Percentiles rank a stretch among this genome's conserved stretches.
phyloP scores from a whole-genome alignment of 2,888 invertebrate species.

The Agonopterix heracliana region DNA sequence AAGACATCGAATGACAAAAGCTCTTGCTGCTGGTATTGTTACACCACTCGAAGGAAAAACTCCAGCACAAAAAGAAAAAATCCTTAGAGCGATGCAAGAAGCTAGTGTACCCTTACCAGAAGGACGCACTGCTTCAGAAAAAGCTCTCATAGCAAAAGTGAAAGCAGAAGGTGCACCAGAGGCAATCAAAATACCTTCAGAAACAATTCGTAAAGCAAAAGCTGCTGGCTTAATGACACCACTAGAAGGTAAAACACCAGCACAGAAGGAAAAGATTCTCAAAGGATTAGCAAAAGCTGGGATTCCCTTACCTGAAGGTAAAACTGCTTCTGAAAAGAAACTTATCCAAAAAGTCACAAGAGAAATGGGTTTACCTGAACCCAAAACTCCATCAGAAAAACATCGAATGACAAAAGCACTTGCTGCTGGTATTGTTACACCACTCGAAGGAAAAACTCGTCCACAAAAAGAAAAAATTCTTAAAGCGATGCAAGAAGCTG shows the following conservation, averaged over 20 bases:
- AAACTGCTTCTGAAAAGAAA: slow-evolving; percentile 24
- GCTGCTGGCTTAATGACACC: slow-evolving; percentile 23
- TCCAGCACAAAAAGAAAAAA: slow-evolving; percentile 24
- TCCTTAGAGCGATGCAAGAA: slow-evolving; percentile 19
- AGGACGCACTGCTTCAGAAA: slow-evolving; percentile 27
- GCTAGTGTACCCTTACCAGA: slow-evolving; percentile 25
- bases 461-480: slow-evolving; percentile 19
- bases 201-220: slow-evolving; percentile 22
- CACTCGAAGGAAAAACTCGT: slow-evolving; percentile 22
- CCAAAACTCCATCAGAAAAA: slow-evolving; percentile 20
- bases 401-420: slow-evolving; percentile 17
- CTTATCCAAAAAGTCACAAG: slow-evolving; percentile 24
- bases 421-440: slow-evolving; percentile 19
- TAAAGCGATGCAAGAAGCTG: slow-evolving; percentile 10
- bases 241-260: slow-evolving; percentile 21
- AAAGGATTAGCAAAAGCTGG: slow-evolving; percentile 18
- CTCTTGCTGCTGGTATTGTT: slow-evolving; percentile 23
- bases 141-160: slow-evolving; percentile 19
- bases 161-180: slow-evolving; percentile 17
- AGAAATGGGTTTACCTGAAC: slow-evolving; percentile 26
- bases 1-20: slow-evolving; percentile 21
- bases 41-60: slow-evolving; percentile 25
- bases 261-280: slow-evolving; percentile 24
- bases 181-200: slow-evolving; percentile 15
- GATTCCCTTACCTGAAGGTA: slow-evolving; percentile 27